A percentile compares a stretch with the other conserved stretches of the same genome.
Evolutionary conservation across 2,113 vertebrate genomes (phyloP).

Genomic region (Sceloporus tristichus): DNA sequence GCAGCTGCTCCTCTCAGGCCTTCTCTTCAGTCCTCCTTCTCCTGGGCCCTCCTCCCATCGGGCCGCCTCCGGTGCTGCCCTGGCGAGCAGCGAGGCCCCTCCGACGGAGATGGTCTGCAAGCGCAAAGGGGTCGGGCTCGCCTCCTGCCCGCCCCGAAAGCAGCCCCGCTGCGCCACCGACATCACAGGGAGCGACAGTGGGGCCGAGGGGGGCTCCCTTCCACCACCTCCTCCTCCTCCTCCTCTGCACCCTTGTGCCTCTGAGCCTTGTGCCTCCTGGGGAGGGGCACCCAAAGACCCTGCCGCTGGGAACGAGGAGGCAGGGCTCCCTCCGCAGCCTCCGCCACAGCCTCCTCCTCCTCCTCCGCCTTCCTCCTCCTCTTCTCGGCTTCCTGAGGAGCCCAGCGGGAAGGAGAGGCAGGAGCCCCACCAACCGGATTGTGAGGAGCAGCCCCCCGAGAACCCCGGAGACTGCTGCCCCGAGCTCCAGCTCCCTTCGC

Average conservation of each 20-base stretch:
- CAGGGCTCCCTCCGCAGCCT: constrained; percentile 35
- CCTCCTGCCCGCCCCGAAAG: constrained; percentile 88
- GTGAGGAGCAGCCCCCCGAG: constrained; percentile 77
- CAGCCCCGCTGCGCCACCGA: constrained; percentile 86
- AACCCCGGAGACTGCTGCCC: constrained; percentile 64
- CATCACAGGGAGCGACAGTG: constrained; percentile 38
- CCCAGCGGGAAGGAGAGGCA: background rate
- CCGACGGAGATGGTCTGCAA: constrained; percentile 92
- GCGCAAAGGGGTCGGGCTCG: constrained; percentile 89
- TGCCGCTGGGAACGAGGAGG: constrained; percentile 67
- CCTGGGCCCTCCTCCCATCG: constrained; percentile 43
- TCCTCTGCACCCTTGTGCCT: constrained; percentile 74
- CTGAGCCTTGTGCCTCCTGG: constrained; percentile 66
- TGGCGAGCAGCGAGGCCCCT: constrained; percentile 72
- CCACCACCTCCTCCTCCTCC: constrained; percentile 71
- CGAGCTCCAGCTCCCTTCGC: constrained; percentile 61
- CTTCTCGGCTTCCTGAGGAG: constrained; percentile 25
- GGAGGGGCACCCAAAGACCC: background rate
- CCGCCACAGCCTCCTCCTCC: no score
- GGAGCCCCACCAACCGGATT: constrained; percentile 71
- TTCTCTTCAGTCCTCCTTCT: constrained; percentile 72
- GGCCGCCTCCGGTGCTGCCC: constrained; percentile 44
- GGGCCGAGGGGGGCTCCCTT: constrained; percentile 51
- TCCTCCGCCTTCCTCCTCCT: background rate
- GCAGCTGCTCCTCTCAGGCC: constrained; percentile 60